Conservation (phyloP, 2,113 vertebrate species). For the Corydoras sp. region DNA sequence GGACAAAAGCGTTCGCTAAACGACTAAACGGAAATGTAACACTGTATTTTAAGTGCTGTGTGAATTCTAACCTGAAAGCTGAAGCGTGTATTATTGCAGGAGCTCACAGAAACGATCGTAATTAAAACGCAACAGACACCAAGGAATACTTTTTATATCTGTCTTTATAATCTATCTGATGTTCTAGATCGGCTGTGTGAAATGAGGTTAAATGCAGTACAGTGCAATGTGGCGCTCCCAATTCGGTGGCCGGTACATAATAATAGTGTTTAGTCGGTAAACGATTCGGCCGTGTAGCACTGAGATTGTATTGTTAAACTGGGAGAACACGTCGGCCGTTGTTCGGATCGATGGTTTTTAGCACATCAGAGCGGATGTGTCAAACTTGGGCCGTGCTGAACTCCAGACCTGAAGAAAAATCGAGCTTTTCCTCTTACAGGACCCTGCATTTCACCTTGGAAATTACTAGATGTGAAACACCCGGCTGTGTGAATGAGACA, state of each 20-base stretch:
- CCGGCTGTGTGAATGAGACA: no score
- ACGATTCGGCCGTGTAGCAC: background rate
- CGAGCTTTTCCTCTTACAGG: no score
- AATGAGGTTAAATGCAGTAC: conserved; percentile 8
- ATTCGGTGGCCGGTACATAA: background rate
- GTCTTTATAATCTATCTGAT: background rate
- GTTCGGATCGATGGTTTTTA: background rate
- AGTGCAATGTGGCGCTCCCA: background rate
- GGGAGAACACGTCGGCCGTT: conserved; percentile 3
- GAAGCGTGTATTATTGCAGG: no score
- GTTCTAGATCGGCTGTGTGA: conserved; percentile 1
- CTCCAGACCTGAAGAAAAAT: background rate
- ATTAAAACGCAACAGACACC: background rate
- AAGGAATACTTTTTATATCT: background rate
- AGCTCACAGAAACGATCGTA: no score
- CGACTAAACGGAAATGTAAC: no score
- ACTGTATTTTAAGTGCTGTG: background rate
- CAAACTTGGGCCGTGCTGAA: background rate
- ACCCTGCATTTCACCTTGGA: no score
- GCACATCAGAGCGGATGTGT: background rate
- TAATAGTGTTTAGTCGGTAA: conserved; percentile 8
- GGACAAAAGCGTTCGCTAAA: no score
- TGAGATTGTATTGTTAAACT: conserved; percentile 9
- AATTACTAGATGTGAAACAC: no score
- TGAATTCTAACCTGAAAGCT: background rate